Evolutionary conservation across 2,113 vertebrate species (phyloP).

Genomic region (Heteronetta atricapilla): DNA sequence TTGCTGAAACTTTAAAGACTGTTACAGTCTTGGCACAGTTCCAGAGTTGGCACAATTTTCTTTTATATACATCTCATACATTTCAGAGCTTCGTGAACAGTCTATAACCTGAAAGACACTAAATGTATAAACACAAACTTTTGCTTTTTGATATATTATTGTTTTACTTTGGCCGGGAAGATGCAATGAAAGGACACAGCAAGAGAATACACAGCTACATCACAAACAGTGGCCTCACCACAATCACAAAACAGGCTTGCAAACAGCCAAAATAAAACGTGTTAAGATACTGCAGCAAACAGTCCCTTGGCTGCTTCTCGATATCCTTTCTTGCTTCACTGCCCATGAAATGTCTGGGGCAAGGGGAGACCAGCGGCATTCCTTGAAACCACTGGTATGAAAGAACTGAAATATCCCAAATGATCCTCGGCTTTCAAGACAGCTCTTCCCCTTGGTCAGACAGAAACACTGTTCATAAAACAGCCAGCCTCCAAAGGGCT

Average conservation of each 20-base stretch:
- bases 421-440: slow-evolving; percentile 66
- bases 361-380: slow-evolving; percentile 82
- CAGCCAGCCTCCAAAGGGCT: slow-evolving; percentile 21
- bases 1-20: not conserved
- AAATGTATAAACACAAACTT: not conserved
- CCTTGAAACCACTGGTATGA: slow-evolving; percentile 84
- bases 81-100: not conserved
- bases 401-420: slow-evolving; percentile 78
- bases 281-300: slow-evolving; percentile 63
- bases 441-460: slow-evolving; percentile 67
- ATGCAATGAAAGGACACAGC: slow-evolving; percentile 10
- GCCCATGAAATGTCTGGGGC: slow-evolving; percentile 78
- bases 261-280: slow-evolving; percentile 34
- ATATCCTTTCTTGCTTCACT: slow-evolving; percentile 83
- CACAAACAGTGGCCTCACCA: not conserved
- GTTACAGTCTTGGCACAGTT: not conserved
- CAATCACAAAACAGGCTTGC: slow-evolving; percentile 2
- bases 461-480: slow-evolving; percentile 14
- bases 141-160: not conserved
- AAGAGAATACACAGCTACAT: not conserved
- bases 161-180: not conserved
- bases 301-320: slow-evolving; percentile 74
- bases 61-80: not conserved
- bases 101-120: not conserved
- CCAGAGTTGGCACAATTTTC: not conserved